Evolutionary conservation across 2,888 invertebrate genomes (phyloP), one percentile per base, ranked within the genome.

Genomic region (Colostygia pectinataria): DNA sequence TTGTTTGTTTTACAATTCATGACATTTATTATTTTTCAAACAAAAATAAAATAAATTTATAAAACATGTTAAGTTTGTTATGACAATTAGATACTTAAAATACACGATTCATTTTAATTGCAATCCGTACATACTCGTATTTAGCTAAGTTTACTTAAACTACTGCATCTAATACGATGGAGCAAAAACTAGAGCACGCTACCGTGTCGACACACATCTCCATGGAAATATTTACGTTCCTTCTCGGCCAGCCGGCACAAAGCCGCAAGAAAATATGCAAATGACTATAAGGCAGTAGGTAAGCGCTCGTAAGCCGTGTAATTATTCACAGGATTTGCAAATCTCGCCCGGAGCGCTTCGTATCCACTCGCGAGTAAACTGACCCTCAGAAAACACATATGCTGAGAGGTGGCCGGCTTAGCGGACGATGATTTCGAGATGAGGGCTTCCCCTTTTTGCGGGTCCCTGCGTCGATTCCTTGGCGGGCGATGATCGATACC

Each of bases 381-480:
- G 89, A 89, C 89, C 90, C 88, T 83, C 83, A 88, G 86, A 87
- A 86, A 89, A 88, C 88, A 88, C 87, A 88, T 88, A 86, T 88
- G 90, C 83, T 84, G 83, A 82, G 81, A 83, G 77, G 77, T 79
- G 78, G 79, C 68, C 76, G 78, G 87, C 84, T 87, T 81, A 87
- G 81, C 83, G 82, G 81, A 77, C 81, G 86, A 80, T 83, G 88
- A 85, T 86, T 87, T 87, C 80, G 79, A 83, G 87, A 83, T 83
- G 88, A 84, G 85, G 81, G 84, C 79, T 77, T 80, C 83, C 87
- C 88, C 89, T 86, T 88, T 89, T 87, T 87, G 85, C 82, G 84
- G 82, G 85, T 86, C 86, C 85, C 85, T 83, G 82, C 86, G 85
- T 88, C 88, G 87, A 89, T 89, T 89, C 89, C 89, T 90, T 88